Base-by-base conservation (phyloP, 2,113 vertebrate species). In the Pomatorhinus ruficollis region DNA sequence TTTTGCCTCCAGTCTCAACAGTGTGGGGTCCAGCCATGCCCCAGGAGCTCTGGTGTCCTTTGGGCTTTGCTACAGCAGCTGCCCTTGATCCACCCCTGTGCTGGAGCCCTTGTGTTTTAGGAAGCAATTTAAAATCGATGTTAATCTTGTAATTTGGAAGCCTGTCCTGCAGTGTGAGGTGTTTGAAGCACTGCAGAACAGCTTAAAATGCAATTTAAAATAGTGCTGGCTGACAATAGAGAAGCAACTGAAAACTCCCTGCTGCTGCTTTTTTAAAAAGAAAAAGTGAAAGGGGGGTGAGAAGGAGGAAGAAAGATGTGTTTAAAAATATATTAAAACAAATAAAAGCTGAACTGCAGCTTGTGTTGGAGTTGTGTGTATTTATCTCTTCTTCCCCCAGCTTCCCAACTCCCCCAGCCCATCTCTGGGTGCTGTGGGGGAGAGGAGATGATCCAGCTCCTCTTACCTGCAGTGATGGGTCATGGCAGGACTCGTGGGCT, bases 191-290 rank as follows among this genome's bases (percentile, higher is more conserved):
- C 94, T 56, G 92, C 87, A 49, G 90, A 95, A 84, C 71, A 84
- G 87, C 92, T 97, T 90, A 94, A 95, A 96, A 84, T 60, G 84
- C 84, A 85, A 90, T 93, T 96, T 94, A 35, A 95, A 95, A 57
- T 60, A 90, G 74, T 56, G 85, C 94, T 93, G 90, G 87, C 77
- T 94, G 94, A 88, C 78, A 76, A 27, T 11, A 53, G 87, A 57
- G 84, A 23, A 85, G 40, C 70, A 69, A 71, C 74, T 82, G 44
- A 91, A 95, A 95, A 93, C 88, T 89, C 75, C 63, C 71, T 53
- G 86, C 70, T 72, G 83, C 66, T 42, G 44, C 75, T 49, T 76
- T 56, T 54, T 54, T 7, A 13, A n/a, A 30, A 85, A 47, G 40
- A 37, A 74, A 71, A 33, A 24, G 18, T 54, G 47, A 27, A 60